Base-by-base conservation (phyloP, 1,140 invertebrate genomes). In the Nasonia vitripennis region DNA sequence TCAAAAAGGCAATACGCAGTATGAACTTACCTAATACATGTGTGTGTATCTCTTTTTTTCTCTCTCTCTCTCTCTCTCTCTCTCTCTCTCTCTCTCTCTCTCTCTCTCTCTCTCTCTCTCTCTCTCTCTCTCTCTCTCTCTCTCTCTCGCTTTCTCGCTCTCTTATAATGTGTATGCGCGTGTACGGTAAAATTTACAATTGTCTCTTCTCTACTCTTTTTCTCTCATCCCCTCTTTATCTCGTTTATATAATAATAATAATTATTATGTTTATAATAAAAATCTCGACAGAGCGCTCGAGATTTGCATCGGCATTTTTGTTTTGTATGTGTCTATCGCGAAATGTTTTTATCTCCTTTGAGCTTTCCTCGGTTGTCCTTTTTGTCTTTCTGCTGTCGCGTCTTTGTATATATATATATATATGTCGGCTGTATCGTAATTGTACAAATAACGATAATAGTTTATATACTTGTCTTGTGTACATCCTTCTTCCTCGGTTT, bases 1-100 rank as follows among this genome's bases (percentile, higher is more conserved):
- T 93, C 92, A 93, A 93, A 93, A 93, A 93, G 93, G 93, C 92
- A 93, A 93, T 93, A 92, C 91, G 91, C 91, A 93, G 92, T 93
- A 93, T 91, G 90, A 93, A 93, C 92, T 93, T 93, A 93, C 91
- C 91, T 93, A 93, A 89, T 93, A 89, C 87, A 88, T 89, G 86
- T 91, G 88, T 91, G 88, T 92, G 88, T 91, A 89, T 89, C 83
- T 80, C 68, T 88, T 48, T 75, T 78, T 55, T 81, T 45, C 20
- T 84, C 11, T 71, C 5, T 37, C 34, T 0, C 34, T 37, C 48
- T 51, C 71, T 77, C 27, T 78, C 48, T 84, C 17, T 78, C 23
- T 9, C 20, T 68, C 51, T 83, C 79, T 34, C 70, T 74, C 27
- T 82, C 27, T 45, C 34, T 81, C 81, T 68, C 75, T 81, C 37